These are phyloP conservation scores for Poecilobothrus nobilitatus DNA, from an alignment of 2,888 invertebrate species.

Conservation along the genomic window DNA sequence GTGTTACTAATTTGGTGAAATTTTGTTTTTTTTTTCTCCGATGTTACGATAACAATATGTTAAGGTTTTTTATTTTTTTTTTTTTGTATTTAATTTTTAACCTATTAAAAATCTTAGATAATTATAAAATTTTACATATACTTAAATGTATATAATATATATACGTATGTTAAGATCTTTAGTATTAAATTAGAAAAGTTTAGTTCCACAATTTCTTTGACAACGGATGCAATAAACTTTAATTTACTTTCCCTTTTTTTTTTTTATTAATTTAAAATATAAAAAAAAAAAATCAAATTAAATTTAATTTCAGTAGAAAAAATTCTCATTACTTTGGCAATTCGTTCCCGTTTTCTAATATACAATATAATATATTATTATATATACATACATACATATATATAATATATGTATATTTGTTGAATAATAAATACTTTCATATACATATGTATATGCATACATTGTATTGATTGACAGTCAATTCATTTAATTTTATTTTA, in stretches of 20 bases:
- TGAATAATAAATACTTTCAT: too few species aligned
- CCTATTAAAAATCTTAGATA: neutral
- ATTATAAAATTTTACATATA: neutral
- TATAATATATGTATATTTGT: neutral
- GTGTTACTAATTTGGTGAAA: constrained; percentile 4
- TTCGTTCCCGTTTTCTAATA: neutral
- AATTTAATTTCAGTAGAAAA: neutral
- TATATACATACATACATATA: neutral
- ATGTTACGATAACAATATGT: neutral
- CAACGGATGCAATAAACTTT: neutral
- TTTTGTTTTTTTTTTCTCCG: neutral
- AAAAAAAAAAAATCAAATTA: too few species aligned
- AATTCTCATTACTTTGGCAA: constrained; percentile 1
- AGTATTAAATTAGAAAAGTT: neutral
- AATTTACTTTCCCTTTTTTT: constrained; percentile 2
- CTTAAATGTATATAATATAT: neutral
- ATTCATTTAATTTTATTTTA: constrained; percentile 6
- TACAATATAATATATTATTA: too few species aligned
- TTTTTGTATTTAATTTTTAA: neutral
- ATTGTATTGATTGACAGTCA: constrained; percentile 6
- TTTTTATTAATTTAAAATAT: neutral
- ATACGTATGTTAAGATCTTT: too few species aligned
- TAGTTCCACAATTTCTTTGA: neutral
- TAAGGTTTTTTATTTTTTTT: neutral
- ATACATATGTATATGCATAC: neutral